Percentiles rank a stretch among this genome's conserved stretches.
Conservation (phyloP, 2,797 vertebrate genomes). For the Muraenolepis orangiensis region DNA sequence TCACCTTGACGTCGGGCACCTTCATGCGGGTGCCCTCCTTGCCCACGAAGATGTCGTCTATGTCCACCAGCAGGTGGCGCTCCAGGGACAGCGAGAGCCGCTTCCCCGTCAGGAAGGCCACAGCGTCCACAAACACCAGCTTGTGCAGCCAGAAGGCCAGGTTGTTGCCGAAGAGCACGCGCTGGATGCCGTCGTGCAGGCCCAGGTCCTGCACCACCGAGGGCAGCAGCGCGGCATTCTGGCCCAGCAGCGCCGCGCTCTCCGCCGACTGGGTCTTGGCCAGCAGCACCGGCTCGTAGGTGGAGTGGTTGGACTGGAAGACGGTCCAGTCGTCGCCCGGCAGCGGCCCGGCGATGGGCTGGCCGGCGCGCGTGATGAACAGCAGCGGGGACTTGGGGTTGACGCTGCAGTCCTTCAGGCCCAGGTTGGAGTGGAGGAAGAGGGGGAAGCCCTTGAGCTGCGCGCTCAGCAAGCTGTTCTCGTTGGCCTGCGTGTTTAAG, state of each 20-base stretch:
- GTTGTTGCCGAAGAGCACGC: slow-evolving; percentile 97
- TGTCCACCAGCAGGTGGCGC: slow-evolving; percentile 94
- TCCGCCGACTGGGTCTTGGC: slow-evolving; percentile 93
- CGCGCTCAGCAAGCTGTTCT: slow-evolving; percentile 97
- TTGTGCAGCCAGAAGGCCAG: slow-evolving; percentile 98
- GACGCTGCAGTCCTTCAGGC: slow-evolving; percentile 94
- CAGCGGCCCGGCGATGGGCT: slow-evolving; percentile 88
- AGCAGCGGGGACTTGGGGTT: slow-evolving; percentile 94
- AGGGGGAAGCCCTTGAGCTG: slow-evolving; percentile 98
- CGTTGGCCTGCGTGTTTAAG: slow-evolving; percentile 82
- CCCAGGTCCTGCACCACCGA: slow-evolving; percentile 98
- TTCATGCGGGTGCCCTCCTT: slow-evolving; percentile 99
- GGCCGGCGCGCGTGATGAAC: slow-evolving; percentile 89
- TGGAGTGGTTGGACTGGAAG: slow-evolving; percentile 98
- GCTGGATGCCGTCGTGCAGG: slow-evolving; percentile 93
- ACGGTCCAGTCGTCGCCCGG: slow-evolving; percentile 98
- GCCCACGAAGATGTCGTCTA: slow-evolving; percentile 98
- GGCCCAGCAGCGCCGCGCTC: slow-evolving; percentile 83
- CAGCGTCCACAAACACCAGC: slow-evolving; percentile 91
- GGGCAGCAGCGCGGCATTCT: slow-evolving; percentile 84
- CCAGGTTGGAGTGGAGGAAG: slow-evolving; percentile 96
- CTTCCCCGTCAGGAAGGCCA: slow-evolving; percentile 94
- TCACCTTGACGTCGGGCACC: slow-evolving; percentile 95
- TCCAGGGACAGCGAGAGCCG: slow-evolving; percentile 90
- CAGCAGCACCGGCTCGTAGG: slow-evolving; percentile 91